Percentiles rank a stretch among this genome's conserved stretches.
Conservation (phyloP, 2,113 vertebrate species). For the Propithecus coquereli region DNA sequence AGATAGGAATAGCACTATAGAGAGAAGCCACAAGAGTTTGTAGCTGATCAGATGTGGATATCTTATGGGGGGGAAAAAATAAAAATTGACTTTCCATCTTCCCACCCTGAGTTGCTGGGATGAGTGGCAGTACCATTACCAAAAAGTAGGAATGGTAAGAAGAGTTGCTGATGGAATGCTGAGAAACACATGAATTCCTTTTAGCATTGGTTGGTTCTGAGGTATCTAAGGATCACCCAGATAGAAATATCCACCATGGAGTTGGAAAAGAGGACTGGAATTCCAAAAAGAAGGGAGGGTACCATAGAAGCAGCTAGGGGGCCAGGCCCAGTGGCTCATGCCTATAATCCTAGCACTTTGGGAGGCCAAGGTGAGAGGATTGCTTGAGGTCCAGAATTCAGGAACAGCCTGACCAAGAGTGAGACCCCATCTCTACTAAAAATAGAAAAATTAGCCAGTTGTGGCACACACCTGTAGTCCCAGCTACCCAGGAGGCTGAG, state of each 20-base stretch:
- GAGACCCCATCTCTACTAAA: no score
- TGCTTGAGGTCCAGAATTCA: no score
- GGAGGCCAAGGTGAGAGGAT: no score
- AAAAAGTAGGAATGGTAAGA: neutral
- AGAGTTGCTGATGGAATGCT: neutral
- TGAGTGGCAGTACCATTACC: neutral
- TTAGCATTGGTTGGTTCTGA: neutral
- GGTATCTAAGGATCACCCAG: neutral
- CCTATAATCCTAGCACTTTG: no score
- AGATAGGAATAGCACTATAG: neutral
- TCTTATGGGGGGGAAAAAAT: neutral
- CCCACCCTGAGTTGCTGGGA: neutral
- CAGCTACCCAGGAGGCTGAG: no score
- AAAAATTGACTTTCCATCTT: neutral
- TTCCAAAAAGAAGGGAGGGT: neutral
- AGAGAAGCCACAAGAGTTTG: neutral
- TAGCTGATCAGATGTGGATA: neutral
- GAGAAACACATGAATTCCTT: neutral
- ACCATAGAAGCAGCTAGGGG: neutral
- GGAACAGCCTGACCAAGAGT: no score
- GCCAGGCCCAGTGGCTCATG: no score
- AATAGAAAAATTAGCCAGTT: no score
- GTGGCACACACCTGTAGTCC: no score
- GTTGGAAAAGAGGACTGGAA: neutral
- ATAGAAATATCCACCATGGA: neutral